phyloP scores from a whole-genome alignment of 1,140 invertebrate species.

The Leptonema lineaticorne region DNA sequence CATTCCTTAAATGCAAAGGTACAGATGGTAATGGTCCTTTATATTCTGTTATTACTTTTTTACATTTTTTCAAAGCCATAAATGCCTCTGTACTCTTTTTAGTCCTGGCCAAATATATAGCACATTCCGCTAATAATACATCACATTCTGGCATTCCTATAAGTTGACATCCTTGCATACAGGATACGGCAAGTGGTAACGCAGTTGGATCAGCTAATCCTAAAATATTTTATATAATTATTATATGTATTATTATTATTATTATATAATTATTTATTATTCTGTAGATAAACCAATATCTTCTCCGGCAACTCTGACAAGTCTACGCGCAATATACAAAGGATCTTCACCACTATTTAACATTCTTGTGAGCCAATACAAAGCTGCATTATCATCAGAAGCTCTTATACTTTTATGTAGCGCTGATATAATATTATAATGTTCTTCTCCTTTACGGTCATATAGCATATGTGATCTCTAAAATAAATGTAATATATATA shows the following conservation, averaged over 20 bases:
- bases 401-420: constrained; percentile 85
- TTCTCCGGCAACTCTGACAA: constrained; percentile 76
- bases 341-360: constrained; percentile 81
- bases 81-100: constrained; percentile 75
- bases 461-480: constrained; percentile 73
- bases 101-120: constrained; percentile 73
- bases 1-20: constrained; percentile 76
- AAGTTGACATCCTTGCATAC: constrained; percentile 77
- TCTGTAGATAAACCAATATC: constrained; percentile 64
- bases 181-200: constrained; percentile 65
- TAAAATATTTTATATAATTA: no score
- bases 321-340: constrained; percentile 74
- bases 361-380: constrained; percentile 84
- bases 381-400: constrained; percentile 75
- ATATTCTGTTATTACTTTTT: constrained; percentile 60
- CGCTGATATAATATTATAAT: constrained; percentile 82
- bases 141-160: constrained; percentile 82
- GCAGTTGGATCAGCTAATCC: constrained; percentile 60
- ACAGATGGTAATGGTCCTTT: constrained; percentile 72
- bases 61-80: constrained; percentile 64
- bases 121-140: constrained; percentile 74
- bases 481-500: constrained; percentile 42
- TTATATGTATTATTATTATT: neutral
- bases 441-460: constrained; percentile 78
- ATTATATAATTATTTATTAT: neutral